Percentiles rank a stretch among this genome's conserved stretches.
Evolutionary conservation across 2,888 invertebrate species (phyloP).

Genomic region (Apantesis nais): DNA sequence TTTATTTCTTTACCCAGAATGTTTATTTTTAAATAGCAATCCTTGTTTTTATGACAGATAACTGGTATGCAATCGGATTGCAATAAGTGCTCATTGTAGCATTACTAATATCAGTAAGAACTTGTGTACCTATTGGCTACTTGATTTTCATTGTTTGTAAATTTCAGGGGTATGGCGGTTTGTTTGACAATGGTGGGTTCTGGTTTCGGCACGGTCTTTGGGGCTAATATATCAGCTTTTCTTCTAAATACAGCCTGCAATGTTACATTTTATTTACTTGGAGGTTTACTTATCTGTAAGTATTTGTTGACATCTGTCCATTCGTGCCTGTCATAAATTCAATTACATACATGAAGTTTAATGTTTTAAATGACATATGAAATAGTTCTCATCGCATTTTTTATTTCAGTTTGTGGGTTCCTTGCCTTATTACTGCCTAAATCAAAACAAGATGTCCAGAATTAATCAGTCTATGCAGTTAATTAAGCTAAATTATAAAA

Average conservation of each 20-base stretch:
- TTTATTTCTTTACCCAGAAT: no score
- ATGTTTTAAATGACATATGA: no score
- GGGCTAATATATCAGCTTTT: background rate
- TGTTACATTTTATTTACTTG: background rate
- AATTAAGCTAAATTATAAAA: background rate
- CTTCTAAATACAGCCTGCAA: background rate
- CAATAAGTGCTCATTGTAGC: no score
- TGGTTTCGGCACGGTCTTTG: background rate
- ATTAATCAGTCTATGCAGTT: background rate
- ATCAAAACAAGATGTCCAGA: background rate
- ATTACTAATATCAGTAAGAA: no score
- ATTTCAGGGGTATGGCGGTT: background rate
- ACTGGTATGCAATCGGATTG: no score
- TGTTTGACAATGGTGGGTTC: background rate
- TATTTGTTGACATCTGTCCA: background rate
- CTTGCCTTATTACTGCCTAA: background rate
- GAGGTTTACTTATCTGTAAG: conserved; percentile 3
- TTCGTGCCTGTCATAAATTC: no score
- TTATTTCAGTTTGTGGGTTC: background rate
- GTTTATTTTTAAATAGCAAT: no score
- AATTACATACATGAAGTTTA: no score
- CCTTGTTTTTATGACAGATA: no score
- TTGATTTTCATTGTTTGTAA: background rate
- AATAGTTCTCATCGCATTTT: background rate
- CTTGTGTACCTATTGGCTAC: background rate